These are phyloP conservation scores for Catharus fuscescens DNA, from an alignment of 2,113 vertebrate species.

Conservation along the genomic window DNA sequence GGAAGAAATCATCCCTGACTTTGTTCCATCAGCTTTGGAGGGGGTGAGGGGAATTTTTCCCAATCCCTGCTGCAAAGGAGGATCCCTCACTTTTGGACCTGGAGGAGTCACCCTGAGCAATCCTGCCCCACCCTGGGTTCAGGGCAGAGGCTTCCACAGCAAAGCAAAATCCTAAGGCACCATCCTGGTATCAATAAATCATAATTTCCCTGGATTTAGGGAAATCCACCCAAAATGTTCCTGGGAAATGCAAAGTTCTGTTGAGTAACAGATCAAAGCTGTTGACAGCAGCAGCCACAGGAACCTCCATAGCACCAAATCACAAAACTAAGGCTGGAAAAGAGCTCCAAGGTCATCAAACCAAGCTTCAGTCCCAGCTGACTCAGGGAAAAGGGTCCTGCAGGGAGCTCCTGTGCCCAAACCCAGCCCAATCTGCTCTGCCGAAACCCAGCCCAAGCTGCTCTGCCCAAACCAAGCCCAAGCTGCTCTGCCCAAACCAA, in stretches of 20 bases:
- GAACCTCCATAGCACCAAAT: background rate
- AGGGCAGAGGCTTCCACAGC: background rate
- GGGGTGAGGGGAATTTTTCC: background rate
- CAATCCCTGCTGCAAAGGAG: background rate
- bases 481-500: too few relatives aligned
- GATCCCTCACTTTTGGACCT: background rate
- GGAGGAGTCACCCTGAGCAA: background rate
- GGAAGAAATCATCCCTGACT: background rate
- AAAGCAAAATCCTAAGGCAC: background rate
- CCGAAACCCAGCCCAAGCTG: too few relatives aligned
- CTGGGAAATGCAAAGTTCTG: background rate
- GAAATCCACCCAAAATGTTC: background rate
- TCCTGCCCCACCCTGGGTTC: background rate
- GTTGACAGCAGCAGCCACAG: background rate
- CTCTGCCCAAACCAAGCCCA: too few relatives aligned
- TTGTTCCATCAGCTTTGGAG: background rate
- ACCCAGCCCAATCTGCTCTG: background rate
- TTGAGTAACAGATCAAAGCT: background rate
- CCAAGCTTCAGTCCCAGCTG: background rate
- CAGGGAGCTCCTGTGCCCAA: accelerated
- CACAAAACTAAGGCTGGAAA: background rate
- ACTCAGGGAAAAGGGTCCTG: background rate
- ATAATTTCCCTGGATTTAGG: background rate
- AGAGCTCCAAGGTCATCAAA: background rate
- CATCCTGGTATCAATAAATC: background rate